Evolutionary conservation across 2,888 invertebrate species (phyloP), one percentile per base, ranked within the genome.

Genomic region (Patella pellucida): DNA sequence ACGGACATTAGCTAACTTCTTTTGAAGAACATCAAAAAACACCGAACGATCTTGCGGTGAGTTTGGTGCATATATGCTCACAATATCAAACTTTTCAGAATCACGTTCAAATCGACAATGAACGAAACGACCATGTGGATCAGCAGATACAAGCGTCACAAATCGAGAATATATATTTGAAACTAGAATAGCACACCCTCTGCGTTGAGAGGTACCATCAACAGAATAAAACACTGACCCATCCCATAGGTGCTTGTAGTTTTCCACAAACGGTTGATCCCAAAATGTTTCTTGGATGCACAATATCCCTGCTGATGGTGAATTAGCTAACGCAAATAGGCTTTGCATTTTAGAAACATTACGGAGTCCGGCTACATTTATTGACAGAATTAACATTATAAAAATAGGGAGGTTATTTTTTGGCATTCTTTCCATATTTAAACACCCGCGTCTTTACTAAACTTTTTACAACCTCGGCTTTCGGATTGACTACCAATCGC

Each of bases 101-200:
- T n/a, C n/a, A n/a, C n/a, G n/a, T n/a, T n/a, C n/a, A n/a, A n/a
- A n/a, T n/a, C n/a, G n/a, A n/a, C n/a, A n/a, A n/a, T n/a, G n/a
- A n/a, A n/a, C n/a, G n/a, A n/a, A n/a, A n/a, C n/a, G n/a, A n/a
- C n/a, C n/a, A n/a, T n/a, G n/a, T n/a, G n/a, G n/a, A n/a, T n/a
- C n/a, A n/a, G n/a, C n/a, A n/a, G n/a, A n/a, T n/a, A n/a, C n/a
- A n/a, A n/a, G n/a, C n/a, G n/a, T n/a, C n/a, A n/a, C n/a, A n/a
- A n/a, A n/a, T n/a, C n/a, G n/a, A n/a, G n/a, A n/a, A n/a, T n/a
- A n/a, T n/a, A n/a, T n/a, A n/a, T n/a, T n/a, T n/a, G n/a, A n/a
- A n/a, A n/a, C n/a, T n/a, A n/a, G n/a, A n/a, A n/a, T n/a, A n/a
- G 62, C 62, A 62, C 62, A 62, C 19, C 62, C 62, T 11, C 62